Percentiles rank a stretch among this genome's conserved stretches.
Conservation (phyloP, 2,113 vertebrate species). For the Serilophus lunatus region DNA sequence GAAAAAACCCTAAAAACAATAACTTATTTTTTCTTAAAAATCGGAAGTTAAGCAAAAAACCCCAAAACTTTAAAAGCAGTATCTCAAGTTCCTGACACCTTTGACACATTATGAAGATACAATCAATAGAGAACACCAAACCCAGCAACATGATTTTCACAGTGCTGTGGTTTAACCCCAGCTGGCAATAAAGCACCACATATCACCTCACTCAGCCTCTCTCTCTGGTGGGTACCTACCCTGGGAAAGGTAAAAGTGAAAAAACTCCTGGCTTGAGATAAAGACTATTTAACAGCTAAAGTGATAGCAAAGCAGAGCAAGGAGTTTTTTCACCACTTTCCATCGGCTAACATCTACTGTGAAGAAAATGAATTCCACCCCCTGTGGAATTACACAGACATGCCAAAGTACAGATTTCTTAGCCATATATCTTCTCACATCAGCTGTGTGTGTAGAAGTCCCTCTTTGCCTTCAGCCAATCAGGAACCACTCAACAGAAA, state of each 20-base stretch:
- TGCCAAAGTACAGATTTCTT: background rate
- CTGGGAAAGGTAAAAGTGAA: background rate
- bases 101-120: background rate
- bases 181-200: background rate
- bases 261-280: background rate
- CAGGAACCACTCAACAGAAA: background rate
- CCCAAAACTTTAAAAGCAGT: background rate
- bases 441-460: rapidly evolving
- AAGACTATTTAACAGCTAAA: background rate
- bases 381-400: background rate
- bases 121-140: background rate
- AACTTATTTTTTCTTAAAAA: background rate
- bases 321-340: background rate
- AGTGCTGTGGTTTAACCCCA: background rate
- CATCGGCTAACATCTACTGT: background rate
- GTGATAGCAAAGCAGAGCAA: background rate
- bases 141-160: background rate
- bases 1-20: rapidly evolving
- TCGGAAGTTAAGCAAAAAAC: background rate
- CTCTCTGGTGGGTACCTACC: background rate
- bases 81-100: background rate
- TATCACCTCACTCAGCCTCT: background rate
- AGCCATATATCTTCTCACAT: background rate
- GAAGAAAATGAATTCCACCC: background rate
- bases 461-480: background rate